Evolutionary conservation across 2,113 vertebrate genomes (phyloP), one percentile per base, ranked within the genome.

Genomic region (Tretioscincus oriximinensis): DNA sequence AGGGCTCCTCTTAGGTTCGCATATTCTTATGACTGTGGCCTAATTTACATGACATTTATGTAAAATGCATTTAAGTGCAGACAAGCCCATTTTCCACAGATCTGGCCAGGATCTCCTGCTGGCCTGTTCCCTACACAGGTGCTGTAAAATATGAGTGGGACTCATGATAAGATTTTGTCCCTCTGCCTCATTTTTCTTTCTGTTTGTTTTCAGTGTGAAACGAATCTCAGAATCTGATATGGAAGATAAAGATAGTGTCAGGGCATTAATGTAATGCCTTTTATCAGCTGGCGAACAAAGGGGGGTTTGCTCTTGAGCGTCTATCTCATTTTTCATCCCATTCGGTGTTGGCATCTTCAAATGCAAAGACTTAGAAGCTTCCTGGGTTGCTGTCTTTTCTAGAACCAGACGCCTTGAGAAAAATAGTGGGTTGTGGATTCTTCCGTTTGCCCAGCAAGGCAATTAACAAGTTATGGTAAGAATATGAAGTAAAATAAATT

Each of bases 211-310:
- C 76, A 82, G 89, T 84, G 92, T 86, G 88, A 35, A 18, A 67
- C 78, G 47, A 80, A 49, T 12, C 45, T 9, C 79, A 58, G 69
- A 92, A 28, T 80, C 88, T 10, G 84, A 90, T 9, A 73, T 69
- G 47, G 16, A 78, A 2, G 90, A 91, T 7, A 47, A 80, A 81
- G 88, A 92, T 82, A 90, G 83, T 47, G 90, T 93, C 8, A 92
- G 83, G 78, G 88, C 84, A 24, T 61, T 82, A 16, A 22, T 84
- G 90, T 88, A 28, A 80, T 2, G 86, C 83, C 81, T 47, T 22
- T 31, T 22, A 28, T 31, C 69, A 10, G 31, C 5, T 6, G 28
- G 54, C 2, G 45, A 77, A 60, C 66, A 80, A n/a, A 16, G 29
- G 5, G 28, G 28, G 41, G 24, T 26, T 28, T 47, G 60, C 47